These are phyloP conservation scores for Macrotrachela quadricornifera DNA, from an alignment of 1,140 invertebrate genomes.

Conservation along the genomic window DNA sequence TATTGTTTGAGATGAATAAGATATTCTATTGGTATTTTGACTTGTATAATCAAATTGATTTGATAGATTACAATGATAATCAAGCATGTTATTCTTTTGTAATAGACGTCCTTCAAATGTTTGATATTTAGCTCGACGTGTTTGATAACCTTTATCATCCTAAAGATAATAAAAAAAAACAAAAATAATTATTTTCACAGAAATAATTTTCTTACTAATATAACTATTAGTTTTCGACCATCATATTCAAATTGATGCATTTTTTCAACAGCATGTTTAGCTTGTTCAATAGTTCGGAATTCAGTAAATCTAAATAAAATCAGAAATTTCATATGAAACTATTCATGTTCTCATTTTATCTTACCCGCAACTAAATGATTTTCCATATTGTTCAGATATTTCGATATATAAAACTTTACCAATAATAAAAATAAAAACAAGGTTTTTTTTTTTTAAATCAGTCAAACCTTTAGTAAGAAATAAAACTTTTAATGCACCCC, in stretches of 20 bases:
- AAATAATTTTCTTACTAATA: constrained; percentile 45
- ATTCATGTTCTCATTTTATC: background rate
- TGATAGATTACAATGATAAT: no score
- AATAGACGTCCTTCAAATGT: no score
- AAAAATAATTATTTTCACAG: no score
- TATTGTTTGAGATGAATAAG: no score
- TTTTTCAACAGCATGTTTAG: constrained; percentile 72
- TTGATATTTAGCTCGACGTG: no score
- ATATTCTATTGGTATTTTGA: no score
- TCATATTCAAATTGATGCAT: constrained; percentile 84
- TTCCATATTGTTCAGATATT: constrained; percentile 77
- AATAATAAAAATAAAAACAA: background rate
- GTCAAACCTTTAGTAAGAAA: constrained; percentile 44
- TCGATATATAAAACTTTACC: constrained; percentile 79
- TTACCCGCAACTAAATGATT: constrained; percentile 67
- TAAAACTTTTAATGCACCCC: constrained; percentile 88
- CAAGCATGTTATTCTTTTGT: no score
- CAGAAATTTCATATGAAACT: background rate
- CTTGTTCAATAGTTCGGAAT: constrained; percentile 62
- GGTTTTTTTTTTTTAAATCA: background rate
- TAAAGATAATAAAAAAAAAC: no score
- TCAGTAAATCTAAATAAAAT: constrained; percentile 45
- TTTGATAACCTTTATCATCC: no score
- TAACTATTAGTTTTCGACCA: constrained; percentile 74
- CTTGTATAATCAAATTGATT: no score